Base-by-base conservation (phyloP, 2,888 invertebrate species). In the Agrotis puta region DNA sequence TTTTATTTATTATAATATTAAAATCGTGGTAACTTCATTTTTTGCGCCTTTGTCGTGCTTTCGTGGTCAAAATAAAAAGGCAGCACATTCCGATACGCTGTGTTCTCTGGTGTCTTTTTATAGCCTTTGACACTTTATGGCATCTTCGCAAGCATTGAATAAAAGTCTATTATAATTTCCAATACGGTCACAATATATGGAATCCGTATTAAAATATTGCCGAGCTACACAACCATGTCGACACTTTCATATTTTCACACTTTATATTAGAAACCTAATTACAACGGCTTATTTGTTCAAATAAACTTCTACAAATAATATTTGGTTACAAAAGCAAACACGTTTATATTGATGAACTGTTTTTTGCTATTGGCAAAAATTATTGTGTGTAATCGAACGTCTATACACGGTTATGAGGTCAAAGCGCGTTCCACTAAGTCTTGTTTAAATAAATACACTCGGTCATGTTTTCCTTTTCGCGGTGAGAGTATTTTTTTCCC, bases 401-500 rank as follows among this genome's bases (percentile, higher is more conserved):
- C 85, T 85, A 88, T 90, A 86, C 83, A 86, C 84, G 76, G 82
- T 85, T 88, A 87, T 87, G 88, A 90, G 93, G 92, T 92, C 93
- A 91, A 91, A 89, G 87, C 88, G 85, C 85, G 90, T 88, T 88
- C 90, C 84, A 92, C 89, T 89, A 88, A 90, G 87, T 88, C 85
- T 83, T 86, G 85, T 83, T 83, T 87, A 88, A 85, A 89, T 85
- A 88, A 85, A 89, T 85, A 88, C 76, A 87, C 78, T 82, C 87
- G 88, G 90, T 91, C 89, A 91, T 90, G 90, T 90, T 93, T 93
- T 92, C 90, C 87, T 91, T 92, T 92, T 91, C 89, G 87, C 89
- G 89, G 92, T 87, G 92, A 93, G 91, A 92, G 92, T 92, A 90
- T 82, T 92, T 93, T 92, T 90, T 91, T 91, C 89, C 89, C 85